Evolutionary conservation across 2,113 vertebrate species (phyloP).

Genomic region (Xerus inauris): DNA sequence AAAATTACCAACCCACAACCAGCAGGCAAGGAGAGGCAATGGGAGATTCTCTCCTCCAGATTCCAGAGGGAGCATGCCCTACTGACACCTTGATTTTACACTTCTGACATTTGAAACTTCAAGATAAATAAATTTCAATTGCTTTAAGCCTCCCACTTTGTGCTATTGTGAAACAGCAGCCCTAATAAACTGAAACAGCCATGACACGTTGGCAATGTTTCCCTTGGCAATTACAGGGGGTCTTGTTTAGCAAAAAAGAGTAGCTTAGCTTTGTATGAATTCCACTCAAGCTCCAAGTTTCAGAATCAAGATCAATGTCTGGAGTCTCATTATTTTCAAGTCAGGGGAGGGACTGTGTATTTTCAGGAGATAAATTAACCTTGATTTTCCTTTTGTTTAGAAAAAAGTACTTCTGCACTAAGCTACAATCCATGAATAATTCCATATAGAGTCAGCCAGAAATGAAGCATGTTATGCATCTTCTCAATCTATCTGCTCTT

Average conservation of each 20-base stretch:
- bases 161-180: neutral
- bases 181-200: neutral
- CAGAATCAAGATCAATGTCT: neutral
- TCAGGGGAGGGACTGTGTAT: neutral
- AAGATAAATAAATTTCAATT: neutral
- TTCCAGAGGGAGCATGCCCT: neutral
- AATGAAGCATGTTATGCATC: neutral
- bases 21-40: neutral
- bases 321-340: neutral
- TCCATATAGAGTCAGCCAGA: neutral
- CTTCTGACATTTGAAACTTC: neutral
- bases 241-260: neutral
- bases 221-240: neutral
- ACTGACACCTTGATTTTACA: neutral
- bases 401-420: neutral
- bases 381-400: neutral
- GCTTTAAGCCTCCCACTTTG: neutral
- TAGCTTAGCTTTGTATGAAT: neutral
- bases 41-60: neutral
- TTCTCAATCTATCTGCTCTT: neutral
- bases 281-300: neutral
- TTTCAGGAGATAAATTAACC: constrained; percentile 18
- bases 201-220: neutral
- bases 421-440: neutral
- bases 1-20: neutral